Base-by-base conservation (phyloP, 2,113 vertebrate genomes). In the Rhea pennata region DNA sequence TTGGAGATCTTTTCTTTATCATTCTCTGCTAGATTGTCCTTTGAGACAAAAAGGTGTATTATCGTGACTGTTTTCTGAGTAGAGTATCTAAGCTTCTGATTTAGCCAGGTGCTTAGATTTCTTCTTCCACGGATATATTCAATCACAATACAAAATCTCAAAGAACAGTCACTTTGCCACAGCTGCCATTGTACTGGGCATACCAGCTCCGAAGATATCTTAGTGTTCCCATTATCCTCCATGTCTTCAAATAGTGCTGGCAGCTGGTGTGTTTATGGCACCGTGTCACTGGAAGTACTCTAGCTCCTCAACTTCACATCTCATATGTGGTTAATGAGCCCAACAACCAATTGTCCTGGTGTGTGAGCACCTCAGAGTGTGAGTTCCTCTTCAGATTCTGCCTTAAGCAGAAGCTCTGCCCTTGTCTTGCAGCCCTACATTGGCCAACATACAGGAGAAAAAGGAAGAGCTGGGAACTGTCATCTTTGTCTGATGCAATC, bases 211-310 rank as follows among this genome's bases (percentile, higher is more conserved):
- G 10, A 90, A 40, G 6, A 62, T 39, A 42, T n/a, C 54, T 36
- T 19, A 31, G 17, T 46, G 5, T 3, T 66, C 6, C 24, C 36
- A 29, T 3, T 44, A 6, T 1, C 3, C 7, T 5, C 21, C 9
- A 29, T 12, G n/a, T 53, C 69, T 71, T 29, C 1, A 19, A 73
- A 33, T 27, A 44, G 14, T 5, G 12, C 33, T 40, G 29, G 7
- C 20, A 81, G 36, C 5, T 4, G 33, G 12, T 56, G 53, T 6
- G 5, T 7, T 4, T 4, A 15, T 22, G 22, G 4, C 27, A 27
- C 0, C 0, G 19, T 20, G 36, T 1, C 29, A 23, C 1, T 44
- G 20, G 6, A 19, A 48, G 12, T 29, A 5, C 29, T 78, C 29
- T 33, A 51, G 3, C 3, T 50, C 5, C 36, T 69, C 70, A 87